Conservation (phyloP, 2,797 vertebrate species). For the Sebastolobus alascanus region DNA sequence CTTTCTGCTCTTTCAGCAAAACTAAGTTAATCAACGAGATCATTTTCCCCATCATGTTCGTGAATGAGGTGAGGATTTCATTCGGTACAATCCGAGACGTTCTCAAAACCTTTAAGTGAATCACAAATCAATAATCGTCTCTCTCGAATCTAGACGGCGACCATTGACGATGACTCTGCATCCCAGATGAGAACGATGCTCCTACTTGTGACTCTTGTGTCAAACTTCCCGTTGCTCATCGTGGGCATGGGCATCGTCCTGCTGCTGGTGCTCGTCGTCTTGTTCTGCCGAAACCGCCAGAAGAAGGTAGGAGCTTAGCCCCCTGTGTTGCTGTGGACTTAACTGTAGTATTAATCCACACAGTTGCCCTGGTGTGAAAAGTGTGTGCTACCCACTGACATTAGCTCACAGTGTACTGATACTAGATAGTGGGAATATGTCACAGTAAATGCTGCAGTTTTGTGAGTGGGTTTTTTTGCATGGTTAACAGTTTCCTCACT, state of each 20-base stretch:
- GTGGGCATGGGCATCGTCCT: constrained; percentile 85
- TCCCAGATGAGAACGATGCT: constrained; percentile 85
- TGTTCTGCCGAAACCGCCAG: constrained; percentile 87
- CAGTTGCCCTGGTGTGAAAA: constrained; percentile 19
- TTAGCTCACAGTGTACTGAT: constrained; percentile 36
- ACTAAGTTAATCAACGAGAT: constrained; percentile 84
- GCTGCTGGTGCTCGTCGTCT: constrained; percentile 83
- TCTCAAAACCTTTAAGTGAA: neutral
- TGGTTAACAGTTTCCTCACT: constrained; percentile 41
- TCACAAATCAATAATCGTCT: neutral
- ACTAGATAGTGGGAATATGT: constrained; percentile 10
- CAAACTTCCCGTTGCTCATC: constrained; percentile 87
- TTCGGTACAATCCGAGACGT: neutral
- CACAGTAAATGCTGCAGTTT: constrained; percentile 13
- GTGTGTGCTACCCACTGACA: constrained; percentile 47
- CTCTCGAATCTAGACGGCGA: constrained; percentile 79
- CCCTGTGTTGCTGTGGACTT: neutral
- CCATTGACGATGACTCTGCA: constrained; percentile 85
- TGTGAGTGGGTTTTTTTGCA: constrained; percentile 35
- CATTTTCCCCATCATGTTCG: constrained; percentile 89
- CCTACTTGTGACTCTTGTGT: constrained; percentile 83
- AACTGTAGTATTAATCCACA: constrained; percentile 48
- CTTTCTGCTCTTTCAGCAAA: constrained; percentile 62
- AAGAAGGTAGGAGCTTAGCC: constrained; percentile 80
- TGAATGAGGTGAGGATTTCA: constrained; percentile 85